These are phyloP conservation scores for Lapara coniferarum DNA, from an alignment of 2,888 invertebrate species.

Conservation along the genomic window DNA sequence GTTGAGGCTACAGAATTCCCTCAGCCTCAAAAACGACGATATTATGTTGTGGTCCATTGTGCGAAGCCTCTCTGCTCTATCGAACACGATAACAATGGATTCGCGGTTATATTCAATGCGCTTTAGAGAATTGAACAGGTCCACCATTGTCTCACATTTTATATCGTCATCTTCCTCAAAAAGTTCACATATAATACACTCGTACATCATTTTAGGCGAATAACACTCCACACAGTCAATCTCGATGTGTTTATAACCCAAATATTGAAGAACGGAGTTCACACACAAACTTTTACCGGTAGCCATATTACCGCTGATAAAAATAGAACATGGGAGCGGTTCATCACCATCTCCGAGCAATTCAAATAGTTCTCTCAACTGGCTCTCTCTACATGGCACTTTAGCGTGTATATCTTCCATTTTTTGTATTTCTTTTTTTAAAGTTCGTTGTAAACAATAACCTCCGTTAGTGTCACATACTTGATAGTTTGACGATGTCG, in stretches of 20 bases:
- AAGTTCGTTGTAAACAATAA: constrained; percentile 7
- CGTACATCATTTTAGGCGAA: constrained; percentile 89
- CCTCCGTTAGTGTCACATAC: neutral
- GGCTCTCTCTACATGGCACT: constrained; percentile 78
- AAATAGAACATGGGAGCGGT: constrained; percentile 87
- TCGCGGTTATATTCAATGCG: constrained; percentile 51
- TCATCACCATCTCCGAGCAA: constrained; percentile 83
- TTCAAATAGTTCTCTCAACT: constrained; percentile 75
- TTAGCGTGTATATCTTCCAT: constrained; percentile 79
- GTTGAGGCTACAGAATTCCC: constrained; percentile 88
- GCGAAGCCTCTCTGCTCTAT: constrained; percentile 91
- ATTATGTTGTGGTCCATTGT: constrained; percentile 89
- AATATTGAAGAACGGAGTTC: constrained; percentile 82
- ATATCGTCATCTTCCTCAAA: constrained; percentile 64
- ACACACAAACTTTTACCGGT: constrained; percentile 92
- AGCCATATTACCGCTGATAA: constrained; percentile 92
- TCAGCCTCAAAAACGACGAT: constrained; percentile 88
- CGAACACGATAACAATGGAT: constrained; percentile 87
- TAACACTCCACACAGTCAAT: constrained; percentile 94
- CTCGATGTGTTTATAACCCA: constrained; percentile 84
- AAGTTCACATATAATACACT: constrained; percentile 87
- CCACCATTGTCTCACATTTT: constrained; percentile 87
- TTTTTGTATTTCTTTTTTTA: constrained; percentile 35
- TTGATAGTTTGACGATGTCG: constrained; percentile 6
- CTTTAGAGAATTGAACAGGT: constrained; percentile 83